Conservation (phyloP, 2,113 vertebrate species). For the Rhodinocichla rosea region DNA sequence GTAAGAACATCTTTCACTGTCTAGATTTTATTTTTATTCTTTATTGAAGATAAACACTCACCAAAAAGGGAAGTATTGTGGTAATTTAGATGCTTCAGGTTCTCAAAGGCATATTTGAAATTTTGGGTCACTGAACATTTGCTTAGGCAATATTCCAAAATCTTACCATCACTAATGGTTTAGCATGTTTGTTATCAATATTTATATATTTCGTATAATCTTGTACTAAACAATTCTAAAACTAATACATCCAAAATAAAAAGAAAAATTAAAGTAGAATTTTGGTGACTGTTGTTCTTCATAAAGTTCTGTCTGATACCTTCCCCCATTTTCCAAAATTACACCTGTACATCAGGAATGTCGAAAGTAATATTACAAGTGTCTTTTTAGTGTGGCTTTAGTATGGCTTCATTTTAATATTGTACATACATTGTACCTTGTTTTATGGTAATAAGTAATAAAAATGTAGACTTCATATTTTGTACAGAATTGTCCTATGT, state of each 20-base stretch:
- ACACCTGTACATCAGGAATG: slow-evolving; percentile 75
- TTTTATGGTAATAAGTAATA: slow-evolving; percentile 96
- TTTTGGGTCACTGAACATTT: slow-evolving; percentile 57
- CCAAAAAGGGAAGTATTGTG: slow-evolving; percentile 61
- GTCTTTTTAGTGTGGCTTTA: slow-evolving; percentile 90
- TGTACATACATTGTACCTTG: slow-evolving; percentile 98
- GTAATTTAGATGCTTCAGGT: slow-evolving; percentile 35
- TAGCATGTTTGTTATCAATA: slow-evolving; percentile 34
- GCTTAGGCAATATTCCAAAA: slow-evolving; percentile 48
- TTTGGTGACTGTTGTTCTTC: slow-evolving; percentile 83
- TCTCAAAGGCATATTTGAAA: slow-evolving; percentile 33
- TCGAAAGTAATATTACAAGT: slow-evolving; percentile 83
- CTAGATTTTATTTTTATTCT: slow-evolving; percentile 75
- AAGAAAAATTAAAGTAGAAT: slow-evolving; percentile 39
- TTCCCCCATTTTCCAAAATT: slow-evolving; percentile 73
- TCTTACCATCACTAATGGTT: slow-evolving; percentile 46
- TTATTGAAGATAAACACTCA: slow-evolving; percentile 85
- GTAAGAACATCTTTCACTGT: slow-evolving; percentile 70
- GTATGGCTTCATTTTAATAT: slow-evolving; percentile 90
- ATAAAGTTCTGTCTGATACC: slow-evolving; percentile 77
- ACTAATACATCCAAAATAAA: slow-evolving; percentile 32
- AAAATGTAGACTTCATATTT: slow-evolving; percentile 99
- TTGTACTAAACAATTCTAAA: slow-evolving; percentile 62
- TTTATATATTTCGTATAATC: slow-evolving; percentile 41
- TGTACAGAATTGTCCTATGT: slow-evolving; percentile 96